phyloP scores from a whole-genome alignment of 2,113 vertebrate species.

The Elaphurus davidianus region DNA sequence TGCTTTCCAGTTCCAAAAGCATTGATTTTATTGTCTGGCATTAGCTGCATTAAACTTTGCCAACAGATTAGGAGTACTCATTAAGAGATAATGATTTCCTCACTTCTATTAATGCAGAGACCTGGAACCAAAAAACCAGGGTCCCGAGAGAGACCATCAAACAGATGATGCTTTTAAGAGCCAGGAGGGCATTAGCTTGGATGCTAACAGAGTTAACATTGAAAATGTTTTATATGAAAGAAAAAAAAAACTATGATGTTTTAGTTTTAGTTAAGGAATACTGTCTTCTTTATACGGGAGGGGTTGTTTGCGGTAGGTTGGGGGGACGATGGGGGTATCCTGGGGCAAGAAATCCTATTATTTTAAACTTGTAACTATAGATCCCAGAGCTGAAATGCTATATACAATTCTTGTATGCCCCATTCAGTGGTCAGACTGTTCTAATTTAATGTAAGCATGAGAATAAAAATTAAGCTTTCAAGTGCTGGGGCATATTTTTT shows the following conservation, averaged over 20 bases:
- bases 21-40: not conserved
- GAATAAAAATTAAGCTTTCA: conserved; percentile 62
- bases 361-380: not conserved
- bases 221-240: not conserved
- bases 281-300: not conserved
- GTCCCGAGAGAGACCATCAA: not conserved
- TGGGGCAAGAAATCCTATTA: not conserved
- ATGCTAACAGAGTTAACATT: not conserved
- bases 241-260: not conserved
- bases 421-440: not conserved
- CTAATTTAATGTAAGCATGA: conserved; percentile 34
- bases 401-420: not conserved
- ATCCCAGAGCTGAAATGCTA: not conserved
- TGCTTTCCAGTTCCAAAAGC: conserved; percentile 54
- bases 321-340: not conserved
- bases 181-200: not conserved
- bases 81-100: not conserved
- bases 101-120: not conserved
- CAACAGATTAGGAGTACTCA: not conserved
- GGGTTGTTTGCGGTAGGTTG: too few relatives aligned
- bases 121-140: not conserved
- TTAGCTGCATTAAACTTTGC: not conserved
- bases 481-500: conserved; percentile 50
- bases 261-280: not conserved
- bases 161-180: not conserved